Conservation (phyloP, 2,888 invertebrate species). For the Dorcus hopei region DNA sequence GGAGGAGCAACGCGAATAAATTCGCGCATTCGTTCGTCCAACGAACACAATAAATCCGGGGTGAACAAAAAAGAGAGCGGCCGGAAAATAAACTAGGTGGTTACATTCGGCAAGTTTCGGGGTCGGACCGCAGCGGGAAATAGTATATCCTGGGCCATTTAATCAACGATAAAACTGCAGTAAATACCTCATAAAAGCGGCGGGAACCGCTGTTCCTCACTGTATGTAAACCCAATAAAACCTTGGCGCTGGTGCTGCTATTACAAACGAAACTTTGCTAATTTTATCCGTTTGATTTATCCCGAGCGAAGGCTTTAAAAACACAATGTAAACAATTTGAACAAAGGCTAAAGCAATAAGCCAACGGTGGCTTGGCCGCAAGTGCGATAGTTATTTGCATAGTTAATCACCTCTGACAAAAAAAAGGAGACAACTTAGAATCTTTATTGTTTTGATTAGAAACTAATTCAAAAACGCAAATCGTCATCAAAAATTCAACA, state of each 20-base stretch:
- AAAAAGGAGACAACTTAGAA: too few relatives aligned
- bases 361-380: neutral
- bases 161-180: constrained; percentile 27
- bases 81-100: too few relatives aligned
- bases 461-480: too few relatives aligned
- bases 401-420: neutral
- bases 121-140: too few relatives aligned
- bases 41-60: too few relatives aligned
- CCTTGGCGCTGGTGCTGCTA: constrained; percentile 7
- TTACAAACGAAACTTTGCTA: constrained; percentile 13
- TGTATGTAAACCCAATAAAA: constrained; percentile 15
- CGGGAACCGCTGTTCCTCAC: constrained; percentile 17
- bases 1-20: too few relatives aligned
- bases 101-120: too few relatives aligned
- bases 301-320: constrained; percentile 2
- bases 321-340: constrained; percentile 14
- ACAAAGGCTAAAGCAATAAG: constrained; percentile 3
- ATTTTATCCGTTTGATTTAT: constrained; percentile 15
- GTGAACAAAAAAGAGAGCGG: too few relatives aligned
- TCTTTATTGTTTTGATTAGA: too few relatives aligned
- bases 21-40: too few relatives aligned
- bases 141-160: constrained; percentile 10
- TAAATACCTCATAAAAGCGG: constrained; percentile 27
- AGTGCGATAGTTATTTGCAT: neutral
- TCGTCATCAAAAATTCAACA: too few relatives aligned